Evolutionary conservation across 2,888 invertebrate species (phyloP), one percentile per base, ranked within the genome.

Genomic region (Cyrtodaria siliqua): DNA sequence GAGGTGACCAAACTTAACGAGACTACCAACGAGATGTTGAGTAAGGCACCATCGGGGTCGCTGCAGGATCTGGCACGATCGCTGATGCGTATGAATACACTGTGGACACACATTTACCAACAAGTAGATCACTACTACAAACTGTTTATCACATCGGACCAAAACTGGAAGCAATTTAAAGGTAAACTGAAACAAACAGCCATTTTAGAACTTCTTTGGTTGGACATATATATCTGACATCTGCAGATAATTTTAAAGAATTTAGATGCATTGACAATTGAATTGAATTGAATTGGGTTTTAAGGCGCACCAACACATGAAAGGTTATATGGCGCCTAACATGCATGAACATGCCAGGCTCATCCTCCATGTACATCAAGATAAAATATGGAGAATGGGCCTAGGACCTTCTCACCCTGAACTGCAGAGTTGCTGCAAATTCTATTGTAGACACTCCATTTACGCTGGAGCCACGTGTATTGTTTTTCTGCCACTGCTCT

Each of bases 101-200:
- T 91, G 70, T 93, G 93, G 93, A 85, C 84, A 1, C 89, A 89
- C 44, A 85, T 90, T 2, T 81, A 83, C 59, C 86, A 89, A 63
- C 85, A 89, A 50, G 90, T 91, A 18, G 89, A 91, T 40, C 79
- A 86, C 18, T 90, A 90, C 73, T 79, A 86, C 29, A 79, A 70
- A 42, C 83, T 88, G 38, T 92, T 87, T 69, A 74, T 80, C 6
- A 82, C 84, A 2, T 87, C 91, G 0, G 89, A 89, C 40, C 85
- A 79, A 24, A 85, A 89, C 62, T 91, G 91, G 90, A 87, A 79
- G 56, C 88, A 91, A 60, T 88, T 91, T 55, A 88, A 85, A 86
- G 85, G 90, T 90, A 70, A 66, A 62, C 40, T 20, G 9, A 38
- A 8, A 38, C 40, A 8, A 38, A 12, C 9, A 12, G 9, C 40